These are phyloP conservation scores for Picathartes gymnocephalus DNA, from an alignment of 2,113 vertebrate species.

Conservation along the genomic window DNA sequence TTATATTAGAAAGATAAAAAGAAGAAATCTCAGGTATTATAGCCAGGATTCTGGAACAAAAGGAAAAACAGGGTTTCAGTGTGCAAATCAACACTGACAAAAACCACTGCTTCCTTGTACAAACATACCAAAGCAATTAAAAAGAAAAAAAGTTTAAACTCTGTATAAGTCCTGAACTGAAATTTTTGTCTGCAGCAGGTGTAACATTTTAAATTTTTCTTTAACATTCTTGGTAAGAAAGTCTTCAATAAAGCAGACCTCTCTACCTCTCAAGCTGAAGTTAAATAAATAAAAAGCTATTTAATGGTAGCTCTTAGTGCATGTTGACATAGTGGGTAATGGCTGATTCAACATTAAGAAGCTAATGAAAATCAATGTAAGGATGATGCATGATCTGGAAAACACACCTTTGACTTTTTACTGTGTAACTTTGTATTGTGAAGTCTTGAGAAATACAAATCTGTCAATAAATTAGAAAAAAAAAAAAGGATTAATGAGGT, in stretches of 20 bases:
- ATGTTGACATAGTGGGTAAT: slow-evolving; percentile 15
- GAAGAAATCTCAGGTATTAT: background rate
- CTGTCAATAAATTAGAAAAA: background rate
- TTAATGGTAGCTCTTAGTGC: slow-evolving; percentile 25
- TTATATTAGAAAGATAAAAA: background rate
- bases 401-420: slow-evolving; percentile 25
- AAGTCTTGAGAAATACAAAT: background rate
- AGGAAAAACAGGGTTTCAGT: background rate
- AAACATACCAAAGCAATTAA: background rate
- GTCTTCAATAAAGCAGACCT: background rate
- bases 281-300: slow-evolving; percentile 39
- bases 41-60: background rate
- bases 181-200: background rate
- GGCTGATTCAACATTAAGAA: slow-evolving; percentile 4
- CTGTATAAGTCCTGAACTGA: background rate
- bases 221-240: slow-evolving; percentile 11
- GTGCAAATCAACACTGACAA: background rate
- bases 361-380: slow-evolving; percentile 25
- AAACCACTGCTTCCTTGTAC: background rate
- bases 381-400: background rate
- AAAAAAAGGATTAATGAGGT: background rate
- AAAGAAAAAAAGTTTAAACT: background rate
- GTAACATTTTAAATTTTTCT: background rate
- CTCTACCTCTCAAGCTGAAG: background rate
- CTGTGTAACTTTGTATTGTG: background rate